Percentiles rank a stretch among this genome's conserved stretches.
These are phyloP conservation scores for Lasiommata megera DNA, from an alignment of 2,888 invertebrate species.

Conservation along the genomic window DNA sequence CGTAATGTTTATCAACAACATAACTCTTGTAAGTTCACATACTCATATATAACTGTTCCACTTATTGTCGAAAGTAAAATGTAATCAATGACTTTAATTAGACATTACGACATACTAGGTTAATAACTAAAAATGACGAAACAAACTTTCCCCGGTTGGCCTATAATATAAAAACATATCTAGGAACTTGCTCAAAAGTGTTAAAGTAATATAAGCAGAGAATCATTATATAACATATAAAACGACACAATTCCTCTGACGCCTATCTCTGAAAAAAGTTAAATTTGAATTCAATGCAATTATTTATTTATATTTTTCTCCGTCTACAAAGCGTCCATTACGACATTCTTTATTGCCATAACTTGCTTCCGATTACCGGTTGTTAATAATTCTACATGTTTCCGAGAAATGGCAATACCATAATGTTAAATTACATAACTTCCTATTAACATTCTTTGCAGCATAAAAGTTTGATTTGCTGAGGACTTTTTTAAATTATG, in stretches of 20 bases:
- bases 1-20: neutral
- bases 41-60: neutral
- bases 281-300: neutral
- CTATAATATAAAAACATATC: too few species aligned
- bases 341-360: constrained; percentile 29
- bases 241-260: too few species aligned
- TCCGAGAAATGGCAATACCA: constrained; percentile 25
- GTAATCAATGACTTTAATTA: neutral
- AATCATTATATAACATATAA: too few species aligned
- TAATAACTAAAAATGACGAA: too few species aligned
- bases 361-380: constrained; percentile 33
- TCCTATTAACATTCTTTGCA: constrained; percentile 45
- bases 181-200: too few species aligned
- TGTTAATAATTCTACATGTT: constrained; percentile 33
- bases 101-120: too few species aligned
- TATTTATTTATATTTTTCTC: constrained; percentile 10
- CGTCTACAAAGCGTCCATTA: constrained; percentile 12
- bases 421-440: constrained; percentile 45
- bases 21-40: neutral
- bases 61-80: neutral
- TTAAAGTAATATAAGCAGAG: too few species aligned
- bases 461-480: constrained; percentile 46
- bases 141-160: too few species aligned
- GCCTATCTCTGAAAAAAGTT: too few species aligned
- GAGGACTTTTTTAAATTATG: constrained; percentile 43